Percentiles rank a stretch among this genome's conserved stretches.
Evolutionary conservation across 2,797 vertebrate genomes (phyloP).

Genomic region (Rhinichthys osculus): DNA sequence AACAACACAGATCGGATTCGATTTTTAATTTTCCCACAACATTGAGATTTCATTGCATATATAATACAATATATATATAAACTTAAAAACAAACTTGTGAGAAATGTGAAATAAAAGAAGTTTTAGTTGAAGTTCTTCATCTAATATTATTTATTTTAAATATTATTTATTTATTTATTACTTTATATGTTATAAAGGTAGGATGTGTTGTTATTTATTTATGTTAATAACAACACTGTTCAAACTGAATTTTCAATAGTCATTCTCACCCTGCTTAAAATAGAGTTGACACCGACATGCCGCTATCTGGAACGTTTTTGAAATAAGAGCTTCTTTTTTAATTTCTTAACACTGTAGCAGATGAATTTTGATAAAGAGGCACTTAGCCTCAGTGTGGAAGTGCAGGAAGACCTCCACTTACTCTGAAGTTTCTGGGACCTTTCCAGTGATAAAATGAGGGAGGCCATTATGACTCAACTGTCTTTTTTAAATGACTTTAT

Average conservation of each 20-base stretch:
- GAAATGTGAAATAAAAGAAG: too few relatives aligned
- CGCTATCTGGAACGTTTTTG: not conserved
- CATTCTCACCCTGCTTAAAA: not conserved
- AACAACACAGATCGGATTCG: too few relatives aligned
- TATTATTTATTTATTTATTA: not conserved
- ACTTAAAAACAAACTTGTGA: too few relatives aligned
- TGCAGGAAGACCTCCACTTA: slow-evolving; percentile 49
- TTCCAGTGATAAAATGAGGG: slow-evolving; percentile 44
- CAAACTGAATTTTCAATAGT: not conserved
- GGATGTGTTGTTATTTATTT: too few relatives aligned
- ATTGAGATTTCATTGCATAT: not conserved
- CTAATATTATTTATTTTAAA: not conserved
- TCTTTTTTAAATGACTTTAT: slow-evolving; percentile 44
- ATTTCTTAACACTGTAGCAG: slow-evolving; percentile 6
- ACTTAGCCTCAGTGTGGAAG: slow-evolving; percentile 32
- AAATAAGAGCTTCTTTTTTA: slow-evolving; percentile 14
- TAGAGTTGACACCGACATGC: not conserved
- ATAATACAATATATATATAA: too few relatives aligned
- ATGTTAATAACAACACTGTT: not conserved
- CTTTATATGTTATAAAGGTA: too few relatives aligned
- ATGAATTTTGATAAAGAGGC: slow-evolving; percentile 49
- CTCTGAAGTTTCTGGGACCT: slow-evolving; percentile 44
- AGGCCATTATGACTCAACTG: slow-evolving; percentile 43
- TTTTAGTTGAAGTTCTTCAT: not conserved
- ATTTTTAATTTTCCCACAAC: not conserved